Conservation (phyloP, 2,797 vertebrate species). For the Apogon hyalosoma region DNA sequence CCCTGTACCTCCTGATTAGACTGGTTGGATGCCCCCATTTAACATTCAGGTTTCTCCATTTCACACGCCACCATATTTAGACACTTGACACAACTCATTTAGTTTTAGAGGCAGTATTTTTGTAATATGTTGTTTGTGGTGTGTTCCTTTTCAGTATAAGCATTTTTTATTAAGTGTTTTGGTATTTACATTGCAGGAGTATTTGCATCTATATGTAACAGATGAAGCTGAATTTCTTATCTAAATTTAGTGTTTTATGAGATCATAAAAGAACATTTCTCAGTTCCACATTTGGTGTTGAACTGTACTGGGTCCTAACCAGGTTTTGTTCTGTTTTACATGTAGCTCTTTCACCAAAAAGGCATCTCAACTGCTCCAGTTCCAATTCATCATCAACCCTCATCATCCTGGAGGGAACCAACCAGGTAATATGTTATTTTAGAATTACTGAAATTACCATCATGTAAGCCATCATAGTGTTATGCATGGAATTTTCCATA, state of each 20-base stretch:
- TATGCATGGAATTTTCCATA: background rate
- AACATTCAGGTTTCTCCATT: conserved; percentile 81
- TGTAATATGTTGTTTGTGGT: background rate
- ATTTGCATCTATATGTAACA: conserved; percentile 2
- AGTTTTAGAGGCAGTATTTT: background rate
- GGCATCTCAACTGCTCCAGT: conserved; percentile 73
- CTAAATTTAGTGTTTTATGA: background rate
- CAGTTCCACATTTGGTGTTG: background rate
- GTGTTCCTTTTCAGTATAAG: background rate
- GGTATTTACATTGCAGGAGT: background rate
- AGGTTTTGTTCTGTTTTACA: conserved; percentile 15
- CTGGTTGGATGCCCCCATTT: conserved; percentile 86
- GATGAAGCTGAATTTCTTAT: background rate
- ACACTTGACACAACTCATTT: conserved; percentile 11
- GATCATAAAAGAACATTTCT: background rate
- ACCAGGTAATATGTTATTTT: conserved; percentile 75
- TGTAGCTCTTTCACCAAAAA: conserved; percentile 77
- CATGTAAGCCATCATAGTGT: background rate
- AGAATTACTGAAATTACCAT: background rate
- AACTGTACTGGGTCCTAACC: background rate
- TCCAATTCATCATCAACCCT: conserved; percentile 65
- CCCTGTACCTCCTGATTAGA: conserved; percentile 85
- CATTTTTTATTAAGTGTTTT: background rate
- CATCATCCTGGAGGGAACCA: conserved; percentile 82
- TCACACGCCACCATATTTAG: conserved; percentile 52